Percentiles rank a stretch among this genome's conserved stretches.
These are phyloP conservation scores for Pseudorhombus dupliciocellatus DNA, from an alignment of 2,113 vertebrate species.

Conservation along the genomic window DNA sequence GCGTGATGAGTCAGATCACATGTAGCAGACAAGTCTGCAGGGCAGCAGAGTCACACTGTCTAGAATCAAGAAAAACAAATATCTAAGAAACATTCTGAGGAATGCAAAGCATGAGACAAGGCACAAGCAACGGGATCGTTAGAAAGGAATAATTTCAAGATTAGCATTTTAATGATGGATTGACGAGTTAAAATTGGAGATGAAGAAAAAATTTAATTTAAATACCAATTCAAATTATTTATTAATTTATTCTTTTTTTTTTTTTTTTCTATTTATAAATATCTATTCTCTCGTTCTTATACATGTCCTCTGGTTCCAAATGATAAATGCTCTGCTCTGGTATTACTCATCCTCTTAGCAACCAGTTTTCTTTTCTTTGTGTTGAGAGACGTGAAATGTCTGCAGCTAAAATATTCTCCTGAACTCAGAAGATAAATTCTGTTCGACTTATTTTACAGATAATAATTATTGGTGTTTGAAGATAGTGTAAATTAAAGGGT, in stretches of 20 bases:
- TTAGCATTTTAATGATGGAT: not conserved
- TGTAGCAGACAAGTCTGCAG: not conserved
- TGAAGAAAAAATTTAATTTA: too few species aligned
- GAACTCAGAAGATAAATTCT: too few species aligned
- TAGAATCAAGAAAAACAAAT: not conserved
- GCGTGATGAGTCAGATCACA: not conserved
- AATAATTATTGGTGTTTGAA: not conserved
- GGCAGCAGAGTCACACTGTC: not conserved
- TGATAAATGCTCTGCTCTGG: not conserved
- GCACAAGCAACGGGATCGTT: not conserved
- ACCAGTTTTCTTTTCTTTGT: not conserved
- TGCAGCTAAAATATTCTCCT: too few species aligned
- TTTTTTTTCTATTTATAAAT: too few species aligned
- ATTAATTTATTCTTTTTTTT: too few species aligned
- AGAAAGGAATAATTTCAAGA: not conserved
- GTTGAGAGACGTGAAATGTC: not conserved
- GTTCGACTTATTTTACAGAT: too few species aligned
- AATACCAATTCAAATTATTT: too few species aligned
- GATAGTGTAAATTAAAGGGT: not conserved
- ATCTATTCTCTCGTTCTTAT: not conserved
- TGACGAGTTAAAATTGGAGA: too few species aligned
- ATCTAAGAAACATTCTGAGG: not conserved
- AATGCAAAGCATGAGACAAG: not conserved
- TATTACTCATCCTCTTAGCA: not conserved
- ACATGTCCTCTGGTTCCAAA: slow-evolving; percentile 7